Evolutionary conservation across 2,888 invertebrate species (phyloP), one percentile per base, ranked within the genome.

Genomic region (Rhagophthalmus giganteus): DNA sequence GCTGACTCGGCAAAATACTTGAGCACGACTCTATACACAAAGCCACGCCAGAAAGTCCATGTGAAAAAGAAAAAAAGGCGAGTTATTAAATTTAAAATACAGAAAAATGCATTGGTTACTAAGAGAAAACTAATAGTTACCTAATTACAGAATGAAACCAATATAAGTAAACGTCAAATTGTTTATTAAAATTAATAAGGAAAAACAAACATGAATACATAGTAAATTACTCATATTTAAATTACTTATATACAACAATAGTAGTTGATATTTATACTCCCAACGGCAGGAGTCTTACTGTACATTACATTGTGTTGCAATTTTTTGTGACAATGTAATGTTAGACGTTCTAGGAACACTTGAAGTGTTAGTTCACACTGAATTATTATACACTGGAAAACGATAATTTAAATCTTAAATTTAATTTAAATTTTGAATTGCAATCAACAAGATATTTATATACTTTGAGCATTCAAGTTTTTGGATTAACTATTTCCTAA

Each of bases 181-280:
- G 72, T 74, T 74, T 74, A 74, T 74, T 74, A 74, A 74, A 74
- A 74, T 74, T 73, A 74, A 74, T 74, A 74, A 74, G 73, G 64
- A 73, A 74, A 74, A 74, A 74, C 74, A 76, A 76, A 75, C 73
- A 73, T 73, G 71, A 73, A 73, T 73, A 75, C 72, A 73, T 73
- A 72, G 65, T 69, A 57, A 66, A 68, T 64, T 66, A 67, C 66
- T 67, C 69, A 67, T 67, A 69, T 69, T 54, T 66, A 65, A 71
- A 69, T 70, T 70, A 69, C 68, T 69, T 70, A 72, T 73, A 69
- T 73, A 70, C 69, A 73, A 66, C 69, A 67, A 68, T 65, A 65
- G 61, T 47, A 56, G 56, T 67, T 67, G 64, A 65, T 66, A 62
- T 69, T 71, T 69, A 69, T 68, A 70, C 70, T 70, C 71, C 70